Base-by-base conservation (phyloP, 2,113 vertebrate genomes). In the Cyanoramphus novaezelandiae region DNA sequence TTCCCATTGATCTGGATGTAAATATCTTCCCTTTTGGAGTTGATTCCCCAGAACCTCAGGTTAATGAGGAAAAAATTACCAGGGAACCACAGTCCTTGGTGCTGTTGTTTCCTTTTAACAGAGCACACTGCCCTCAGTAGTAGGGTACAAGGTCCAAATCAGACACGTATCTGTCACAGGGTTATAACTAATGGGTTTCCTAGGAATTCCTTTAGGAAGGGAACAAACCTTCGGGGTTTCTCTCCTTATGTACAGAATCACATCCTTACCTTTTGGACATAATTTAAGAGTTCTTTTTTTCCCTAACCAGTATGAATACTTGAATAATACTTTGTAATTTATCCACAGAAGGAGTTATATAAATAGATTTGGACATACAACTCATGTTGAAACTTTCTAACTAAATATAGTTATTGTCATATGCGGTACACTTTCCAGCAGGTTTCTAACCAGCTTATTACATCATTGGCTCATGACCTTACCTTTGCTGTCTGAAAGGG, bases 1-100 rank as follows among this genome's bases (percentile, higher is more conserved):
- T 92, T 90, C 55, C 76, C 57, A 86, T 93, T 94, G 90, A 93
- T 88, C 85, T 94, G 60, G 78, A 29, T 88, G 90, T 94, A 94
- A 92, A 93, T 94, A 89, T 86, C 74, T 81, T 68, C 55, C 64
- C 71, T 33, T 44, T 4, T 63, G 52, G 52, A 90, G 71, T 1
- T 90, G 70, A 37, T 78, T 78, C 63, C 41, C 10, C 33, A 37
- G 77, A 90, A 83, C 43, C 21, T 59, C 55, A 60, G 52, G 70
- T 68, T 84, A 93, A 82, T 62, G 47, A 95, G 64, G 44, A 35
- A 39, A 60, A 88, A 64, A 39, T 9, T 83, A 70, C 39, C 2
- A 33, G 33, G 53, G 35, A 68, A 39, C 31, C 23, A 28, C 7
- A 83, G 60, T 68, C 50, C 69, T 94, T 90, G 72, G 43, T 78